Evolutionary conservation across 1,140 invertebrate species (phyloP), one percentile per base, ranked within the genome.

Genomic region (Ganaspis sp.): DNA sequence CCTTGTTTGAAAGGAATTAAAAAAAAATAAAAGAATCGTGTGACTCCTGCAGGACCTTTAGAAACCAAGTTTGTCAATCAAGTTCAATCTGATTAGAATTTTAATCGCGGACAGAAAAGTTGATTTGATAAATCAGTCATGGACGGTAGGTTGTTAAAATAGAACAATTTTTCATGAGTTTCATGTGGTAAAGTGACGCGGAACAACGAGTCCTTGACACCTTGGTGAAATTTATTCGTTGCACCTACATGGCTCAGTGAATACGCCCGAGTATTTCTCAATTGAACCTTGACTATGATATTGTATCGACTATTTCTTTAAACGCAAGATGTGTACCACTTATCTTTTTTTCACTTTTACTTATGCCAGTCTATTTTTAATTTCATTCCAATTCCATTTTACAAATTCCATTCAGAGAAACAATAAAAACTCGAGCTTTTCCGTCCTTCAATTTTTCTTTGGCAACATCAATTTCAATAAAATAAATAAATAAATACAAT

Each of bases 121-220:
- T 49, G 12, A 49, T 49, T 49, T 17, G 45, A 17, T 49, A 49
- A 49, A 49, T 49, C 45, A 49, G 45, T 49, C 45, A 49, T 49
- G 45, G 45, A 49, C 45, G 45, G 17, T n/a, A 4, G 15, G 3
- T 49, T 49, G 17, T 8, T 49, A 49, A 49, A 49, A 4, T 17
- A 17, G 45, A 49, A 17, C 45, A 49, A 49, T 49, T 49, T 49
- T 49, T 49, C 45, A 49, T 64, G 26, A 15, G 26, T 15, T 29
- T 64, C 15, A 64, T 64, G 26, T 29, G 23, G 26, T 64, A 64
- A 29, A 64, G 9, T 64, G 58, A 64, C 23, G 26, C 23, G 23
- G 58, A 64, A 74, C 53, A 54, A 29, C n/a, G 12, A 49, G 72
- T 73, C 72, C 72, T 73, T 73, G 73, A 74, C 54, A 74, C 26